phyloP scores from a whole-genome alignment of 2,113 vertebrate species.

The Falcunculus frontatus region DNA sequence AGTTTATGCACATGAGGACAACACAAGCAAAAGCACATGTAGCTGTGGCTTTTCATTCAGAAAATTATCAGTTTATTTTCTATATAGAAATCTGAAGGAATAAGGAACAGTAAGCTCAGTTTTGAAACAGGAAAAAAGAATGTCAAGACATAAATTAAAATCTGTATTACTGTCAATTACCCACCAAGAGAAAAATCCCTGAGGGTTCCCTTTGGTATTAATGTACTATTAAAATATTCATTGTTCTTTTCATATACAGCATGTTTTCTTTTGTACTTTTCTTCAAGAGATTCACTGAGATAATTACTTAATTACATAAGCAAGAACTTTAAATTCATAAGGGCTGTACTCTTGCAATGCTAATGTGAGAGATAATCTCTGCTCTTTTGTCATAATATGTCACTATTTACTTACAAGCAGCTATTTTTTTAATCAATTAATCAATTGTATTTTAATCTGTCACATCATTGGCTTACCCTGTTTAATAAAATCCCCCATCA shows the following conservation, averaged over 20 bases:
- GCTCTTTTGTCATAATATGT: background rate
- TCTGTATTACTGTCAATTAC: background rate
- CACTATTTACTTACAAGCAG: background rate
- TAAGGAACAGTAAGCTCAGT: background rate
- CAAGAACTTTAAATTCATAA: background rate
- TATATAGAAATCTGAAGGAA: background rate
- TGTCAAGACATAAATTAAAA: background rate
- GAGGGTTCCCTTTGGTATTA: background rate
- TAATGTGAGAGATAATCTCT: background rate
- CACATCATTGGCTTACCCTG: background rate
- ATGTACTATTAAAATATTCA: background rate
- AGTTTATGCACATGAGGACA: background rate
- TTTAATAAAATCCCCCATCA: background rate
- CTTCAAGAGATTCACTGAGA: background rate
- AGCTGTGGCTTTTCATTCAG: background rate
- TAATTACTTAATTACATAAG: conserved; percentile 4
- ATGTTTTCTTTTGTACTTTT: conserved; percentile 1
- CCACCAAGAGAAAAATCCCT: background rate
- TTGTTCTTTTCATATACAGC: background rate
- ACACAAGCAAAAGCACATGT: background rate
- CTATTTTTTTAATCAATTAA: background rate
- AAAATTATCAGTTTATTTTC: background rate
- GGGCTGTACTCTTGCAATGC: background rate
- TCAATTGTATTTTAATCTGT: background rate
- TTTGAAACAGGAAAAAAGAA: background rate